Conservation (phyloP, 1,140 invertebrate species). For the Rhysida immarginata region DNA sequence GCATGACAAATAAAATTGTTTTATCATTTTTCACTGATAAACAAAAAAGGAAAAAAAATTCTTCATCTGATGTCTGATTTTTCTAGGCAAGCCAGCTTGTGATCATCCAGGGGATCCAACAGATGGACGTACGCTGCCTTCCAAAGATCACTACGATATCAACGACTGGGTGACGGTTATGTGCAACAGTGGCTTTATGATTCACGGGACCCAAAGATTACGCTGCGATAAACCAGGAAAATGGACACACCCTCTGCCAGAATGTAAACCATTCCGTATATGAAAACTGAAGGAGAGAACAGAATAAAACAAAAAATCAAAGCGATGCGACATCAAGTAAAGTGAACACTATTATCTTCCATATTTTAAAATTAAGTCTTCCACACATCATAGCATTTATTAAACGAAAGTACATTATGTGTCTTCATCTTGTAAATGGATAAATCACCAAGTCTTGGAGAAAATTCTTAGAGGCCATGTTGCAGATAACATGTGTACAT, state of each 20-base stretch:
- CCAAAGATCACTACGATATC: slow-evolving; percentile 60
- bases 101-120: slow-evolving; percentile 53
- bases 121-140: slow-evolving; percentile 48
- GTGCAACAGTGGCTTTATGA: slow-evolving; percentile 45
- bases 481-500: too few species aligned
- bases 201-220: slow-evolving; percentile 12
- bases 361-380: too few species aligned
- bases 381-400: too few species aligned
- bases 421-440: too few species aligned
- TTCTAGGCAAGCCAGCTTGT: slow-evolving; percentile 52
- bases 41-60: neutral
- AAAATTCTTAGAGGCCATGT: too few species aligned
- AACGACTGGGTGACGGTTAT: slow-evolving; percentile 53
- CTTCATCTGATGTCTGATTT: slow-evolving; percentile 4
- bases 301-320: neutral
- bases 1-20: neutral
- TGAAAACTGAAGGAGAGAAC: neutral
- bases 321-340: too few species aligned
- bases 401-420: too few species aligned
- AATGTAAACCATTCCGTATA: slow-evolving; percentile 14
- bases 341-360: too few species aligned
- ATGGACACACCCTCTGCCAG: slow-evolving; percentile 20
- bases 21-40: neutral
- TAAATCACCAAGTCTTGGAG: too few species aligned
- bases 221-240: slow-evolving; percentile 13